Evolutionary conservation across 2,797 vertebrate genomes (phyloP).

Genomic region (Microctenopoma steveboyesi): DNA sequence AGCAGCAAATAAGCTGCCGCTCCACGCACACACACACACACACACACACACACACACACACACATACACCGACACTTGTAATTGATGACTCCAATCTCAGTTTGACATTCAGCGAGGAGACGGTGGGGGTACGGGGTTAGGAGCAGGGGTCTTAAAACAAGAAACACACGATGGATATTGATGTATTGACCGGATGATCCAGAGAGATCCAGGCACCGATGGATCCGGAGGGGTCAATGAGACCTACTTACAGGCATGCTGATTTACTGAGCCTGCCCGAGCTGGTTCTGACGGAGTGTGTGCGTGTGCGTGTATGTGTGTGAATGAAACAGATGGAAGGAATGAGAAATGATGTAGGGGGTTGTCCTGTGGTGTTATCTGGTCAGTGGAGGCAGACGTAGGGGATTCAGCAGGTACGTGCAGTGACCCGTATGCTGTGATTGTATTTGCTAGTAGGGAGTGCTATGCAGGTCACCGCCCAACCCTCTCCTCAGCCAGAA

Average conservation of each 20-base stretch:
- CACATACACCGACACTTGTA: slow-evolving; percentile 52
- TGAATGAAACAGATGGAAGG: slow-evolving; percentile 57
- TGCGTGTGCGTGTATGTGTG: slow-evolving; percentile 10
- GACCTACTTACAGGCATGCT: slow-evolving; percentile 78
- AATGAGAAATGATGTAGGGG: slow-evolving; percentile 44
- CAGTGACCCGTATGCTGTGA: slow-evolving; percentile 55
- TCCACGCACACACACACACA: slow-evolving; percentile 19
- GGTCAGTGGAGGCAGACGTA: slow-evolving; percentile 51
- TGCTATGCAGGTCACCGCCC: slow-evolving; percentile 49
- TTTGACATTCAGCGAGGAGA: slow-evolving; percentile 73
- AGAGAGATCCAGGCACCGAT: slow-evolving; percentile 71
- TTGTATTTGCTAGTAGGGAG: slow-evolving; percentile 57
- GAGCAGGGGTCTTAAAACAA: slow-evolving; percentile 66
- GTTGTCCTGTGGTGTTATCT: slow-evolving; percentile 47
- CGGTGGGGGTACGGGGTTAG: slow-evolving; percentile 40
- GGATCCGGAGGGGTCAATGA: slow-evolving; percentile 77
- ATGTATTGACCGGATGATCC: slow-evolving; percentile 80
- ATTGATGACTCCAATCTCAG: slow-evolving; percentile 78
- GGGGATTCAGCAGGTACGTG: slow-evolving; percentile 46
- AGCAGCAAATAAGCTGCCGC: slow-evolving; percentile 54
- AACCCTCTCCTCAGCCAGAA: slow-evolving; percentile 41
- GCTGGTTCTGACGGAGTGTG: slow-evolving; percentile 42
- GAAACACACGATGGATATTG: slow-evolving; percentile 78
- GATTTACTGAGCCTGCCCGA: slow-evolving; percentile 76
- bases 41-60: slow-evolving; percentile 21